Evolutionary conservation across 2,113 vertebrate genomes (phyloP).

Genomic region (Panurus biarmicus): DNA sequence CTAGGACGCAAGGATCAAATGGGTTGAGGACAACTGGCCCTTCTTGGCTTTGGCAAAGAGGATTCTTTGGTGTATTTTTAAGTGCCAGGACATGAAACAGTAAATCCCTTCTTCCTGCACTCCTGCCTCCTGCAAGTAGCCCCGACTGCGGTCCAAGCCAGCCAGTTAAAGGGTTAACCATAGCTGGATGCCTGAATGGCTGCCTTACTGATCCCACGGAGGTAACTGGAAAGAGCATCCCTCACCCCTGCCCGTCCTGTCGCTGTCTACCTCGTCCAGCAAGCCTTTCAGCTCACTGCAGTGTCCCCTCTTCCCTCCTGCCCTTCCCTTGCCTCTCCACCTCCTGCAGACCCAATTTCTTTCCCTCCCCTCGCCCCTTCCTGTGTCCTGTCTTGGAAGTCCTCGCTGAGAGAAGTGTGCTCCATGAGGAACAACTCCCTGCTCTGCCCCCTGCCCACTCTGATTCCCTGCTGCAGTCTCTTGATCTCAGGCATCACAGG

Average conservation of each 20-base stretch:
- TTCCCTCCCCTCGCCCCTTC: background rate
- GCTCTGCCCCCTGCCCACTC: background rate
- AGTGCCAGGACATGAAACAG: slow-evolving; percentile 58
- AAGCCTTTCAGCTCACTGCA: background rate
- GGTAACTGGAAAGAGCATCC: slow-evolving; percentile 59
- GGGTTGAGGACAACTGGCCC: slow-evolving; percentile 36
- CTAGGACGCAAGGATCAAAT: slow-evolving; percentile 10
- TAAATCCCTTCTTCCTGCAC: slow-evolving; percentile 30
- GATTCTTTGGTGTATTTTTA: slow-evolving; percentile 55
- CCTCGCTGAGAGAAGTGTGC: background rate
- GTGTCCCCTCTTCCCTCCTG: background rate
- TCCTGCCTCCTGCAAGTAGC: slow-evolving; percentile 43
- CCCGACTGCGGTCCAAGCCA: slow-evolving; percentile 24
- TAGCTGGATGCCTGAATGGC: slow-evolving; percentile 70
- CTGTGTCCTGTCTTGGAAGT: background rate
- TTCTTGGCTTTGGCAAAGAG: slow-evolving; percentile 35
- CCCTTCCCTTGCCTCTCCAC: background rate
- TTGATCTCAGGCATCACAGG: slow-evolving; percentile 10
- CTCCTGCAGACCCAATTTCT: background rate
- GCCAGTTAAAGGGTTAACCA: slow-evolving; percentile 53
- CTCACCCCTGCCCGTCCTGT: background rate
- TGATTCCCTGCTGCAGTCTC: background rate
- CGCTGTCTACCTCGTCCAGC: background rate
- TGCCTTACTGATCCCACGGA: slow-evolving; percentile 74
- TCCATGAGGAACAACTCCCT: background rate